Base-by-base conservation (phyloP, 2,113 vertebrate genomes). In the Gnathonemus longibarbis region DNA sequence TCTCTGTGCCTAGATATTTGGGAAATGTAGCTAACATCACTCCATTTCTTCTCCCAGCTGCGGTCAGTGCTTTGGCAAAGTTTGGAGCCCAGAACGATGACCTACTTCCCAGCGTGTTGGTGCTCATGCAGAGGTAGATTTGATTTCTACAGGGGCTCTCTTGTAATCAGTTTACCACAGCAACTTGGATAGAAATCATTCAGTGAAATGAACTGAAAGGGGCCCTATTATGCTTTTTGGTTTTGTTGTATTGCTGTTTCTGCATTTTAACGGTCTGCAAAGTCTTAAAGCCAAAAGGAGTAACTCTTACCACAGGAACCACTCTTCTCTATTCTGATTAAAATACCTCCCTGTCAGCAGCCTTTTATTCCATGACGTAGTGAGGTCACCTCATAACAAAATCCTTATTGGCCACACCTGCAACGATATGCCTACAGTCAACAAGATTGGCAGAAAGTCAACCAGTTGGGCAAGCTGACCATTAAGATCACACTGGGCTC, bases 21-120 rank as follows among this genome's bases (percentile, higher is more conserved):
- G 17, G 7, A 10, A 88, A 19, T 42, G 35, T 42, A 8, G 42
- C 24, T 62, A 24, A 45, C 21, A 46, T 88, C 53, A 24, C 0
- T 0, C 13, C 0, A 19, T 13, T 0, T 13, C 11, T 0, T 89
- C 31, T 46, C 89, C 21, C 53, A 99, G 98, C 98, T 80, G 98
- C 98, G 0, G 98, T 99, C 86, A 99, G 98, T 11, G 98, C 98
- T 0, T 90, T 99, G 93, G 98, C 98, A 0, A 99, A 99, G 92
- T 99, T 99, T 94, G 98, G 98, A 90, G 98, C 98, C 89, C 98
- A 99, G 95, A 99, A 99, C 17, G 98, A 99, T 58, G 97, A 95
- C 89, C 96, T 99, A 88, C 97, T 99, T 5, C 98, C 98, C 0
- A 99, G 98, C 87, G 97, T 99, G 91, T 94, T 99, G 93, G 98